A percentile compares a stretch with the other conserved stretches of the same genome.
These are phyloP conservation scores for Nomada lathburiana DNA, from an alignment of 2,888 invertebrate genomes.

Conservation along the genomic window DNA sequence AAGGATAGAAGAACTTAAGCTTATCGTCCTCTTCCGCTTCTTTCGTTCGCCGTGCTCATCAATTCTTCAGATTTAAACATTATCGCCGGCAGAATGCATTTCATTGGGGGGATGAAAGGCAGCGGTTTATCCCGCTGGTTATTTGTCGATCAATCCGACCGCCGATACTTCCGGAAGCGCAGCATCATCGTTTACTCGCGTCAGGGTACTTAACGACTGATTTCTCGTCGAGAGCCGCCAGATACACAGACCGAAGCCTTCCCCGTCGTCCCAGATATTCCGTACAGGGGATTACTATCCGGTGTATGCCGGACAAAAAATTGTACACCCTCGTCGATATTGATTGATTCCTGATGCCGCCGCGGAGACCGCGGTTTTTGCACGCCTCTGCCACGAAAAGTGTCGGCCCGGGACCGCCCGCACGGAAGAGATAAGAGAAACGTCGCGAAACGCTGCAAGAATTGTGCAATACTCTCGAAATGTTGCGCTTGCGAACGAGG, in stretches of 20 bases:
- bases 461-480: conserved; percentile 59
- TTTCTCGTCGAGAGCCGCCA: conserved; percentile 16
- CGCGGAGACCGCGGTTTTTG: conserved; percentile 66
- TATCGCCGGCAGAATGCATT: conserved; percentile 24
- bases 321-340: conserved; percentile 63
- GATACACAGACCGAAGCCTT: conserved; percentile 1
- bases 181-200: conserved; percentile 22
- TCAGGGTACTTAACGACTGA: conserved; percentile 46
- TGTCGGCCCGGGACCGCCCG: conserved; percentile 65
- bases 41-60: conserved; percentile 16
- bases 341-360: conserved; percentile 75
- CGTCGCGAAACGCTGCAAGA: conserved; percentile 63
- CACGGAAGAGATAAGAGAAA: conserved; percentile 72
- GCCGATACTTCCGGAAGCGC: conserved; percentile 1
- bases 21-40: conserved; percentile 28
- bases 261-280: conserved; percentile 30
- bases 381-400: conserved; percentile 58
- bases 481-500: conserved; percentile 34
- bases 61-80: conserved; percentile 13
- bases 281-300: conserved; percentile 29
- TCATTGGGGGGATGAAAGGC: conserved; percentile 15
- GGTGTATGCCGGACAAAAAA: conserved; percentile 46
- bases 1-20: neutral
- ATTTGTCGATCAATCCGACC: conserved; percentile 44
- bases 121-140: conserved; percentile 6